Evolutionary conservation across 2,113 vertebrate species (phyloP), one percentile per base, ranked within the genome.

Genomic region (Glaucomys volans): DNA sequence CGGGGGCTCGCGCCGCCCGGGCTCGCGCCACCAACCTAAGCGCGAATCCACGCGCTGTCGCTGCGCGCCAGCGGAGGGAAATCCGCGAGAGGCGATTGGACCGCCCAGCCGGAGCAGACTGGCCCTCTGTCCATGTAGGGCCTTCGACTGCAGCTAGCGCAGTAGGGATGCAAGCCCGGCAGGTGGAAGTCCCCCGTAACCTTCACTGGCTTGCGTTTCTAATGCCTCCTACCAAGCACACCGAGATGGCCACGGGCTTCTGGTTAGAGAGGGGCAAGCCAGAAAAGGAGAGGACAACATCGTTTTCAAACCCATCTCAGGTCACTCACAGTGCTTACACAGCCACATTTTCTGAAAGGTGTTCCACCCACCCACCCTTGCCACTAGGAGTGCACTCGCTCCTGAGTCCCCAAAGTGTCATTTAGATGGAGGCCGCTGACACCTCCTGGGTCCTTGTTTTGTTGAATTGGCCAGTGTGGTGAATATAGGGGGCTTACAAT

Each of bases 1-100:
- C 89, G 64, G 81, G 91, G 82, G 90, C 94, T 94, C 94, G 94
- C 86, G 94, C 93, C 0, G 50, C 93, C 93, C 91, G 90, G 66
- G 95, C 96, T 92, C 96, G 92, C 97, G 96, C 96, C 64, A 74
- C 93, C 94, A 94, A 91, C 95, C 94, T 89, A 91, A 95, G 96
- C 97, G 94, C 93, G 86, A 79, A 59, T 54, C 83, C 97, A 69
- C 95, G 89, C 91, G 94, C 95, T 11, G 72, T 91, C 20, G 59
- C 87, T 59, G 79, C 76, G 86, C 92, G 47, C 86, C 69, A 1
- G 77, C 90, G 17, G 77, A 95, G 94, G 92, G 89, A 96, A 87
- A 91, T 84, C 67, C 30, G 62, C 84, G 35, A 74, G 35, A 72
- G 22, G 71, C 54, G 8, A 84, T 79, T 80, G 95, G 87, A 1